These are phyloP conservation scores for Neodiprion fabricii DNA, from an alignment of 1,140 invertebrate species.

Conservation along the genomic window DNA sequence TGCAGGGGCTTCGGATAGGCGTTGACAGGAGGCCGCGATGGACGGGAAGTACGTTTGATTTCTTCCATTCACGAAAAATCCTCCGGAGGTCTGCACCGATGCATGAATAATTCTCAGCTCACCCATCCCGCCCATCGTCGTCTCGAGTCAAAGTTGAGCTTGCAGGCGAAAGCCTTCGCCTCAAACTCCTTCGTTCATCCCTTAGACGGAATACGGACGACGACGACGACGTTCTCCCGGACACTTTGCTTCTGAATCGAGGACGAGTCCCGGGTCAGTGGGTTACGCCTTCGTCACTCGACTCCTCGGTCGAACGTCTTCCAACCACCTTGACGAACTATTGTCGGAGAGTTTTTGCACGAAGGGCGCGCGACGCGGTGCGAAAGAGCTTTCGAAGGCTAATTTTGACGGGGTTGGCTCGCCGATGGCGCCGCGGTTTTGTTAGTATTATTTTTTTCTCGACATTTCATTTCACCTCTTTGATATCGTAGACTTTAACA, in stretches of 20 bases:
- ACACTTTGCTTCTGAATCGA: not conserved
- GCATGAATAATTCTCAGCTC: constrained; percentile 3
- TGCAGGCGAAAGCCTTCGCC: not conserved
- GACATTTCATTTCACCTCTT: too few species aligned
- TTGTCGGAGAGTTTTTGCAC: not conserved
- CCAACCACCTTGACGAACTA: not conserved
- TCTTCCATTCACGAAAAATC: not conserved
- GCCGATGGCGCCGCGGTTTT: too few species aligned
- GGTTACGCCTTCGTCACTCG: not conserved
- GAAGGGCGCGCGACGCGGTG: not conserved
- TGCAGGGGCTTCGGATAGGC: not conserved
- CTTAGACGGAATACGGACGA: too few species aligned
- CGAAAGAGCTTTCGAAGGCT: too few species aligned
- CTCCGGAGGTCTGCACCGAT: constrained; percentile 3
- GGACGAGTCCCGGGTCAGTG: not conserved
- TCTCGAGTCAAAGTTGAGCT: too few species aligned
- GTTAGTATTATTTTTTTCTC: too few species aligned
- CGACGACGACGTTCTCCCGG: not conserved
- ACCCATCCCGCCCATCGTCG: not conserved
- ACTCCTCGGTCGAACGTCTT: too few species aligned
- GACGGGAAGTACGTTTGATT: constrained; percentile 7
- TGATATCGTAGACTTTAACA: too few species aligned
- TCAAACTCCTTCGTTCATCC: not conserved
- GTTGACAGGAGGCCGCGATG: not conserved
- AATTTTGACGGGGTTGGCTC: too few species aligned